Evolutionary conservation across 2,888 invertebrate species (phyloP).

Genomic region (Mayetiola destructor): DNA sequence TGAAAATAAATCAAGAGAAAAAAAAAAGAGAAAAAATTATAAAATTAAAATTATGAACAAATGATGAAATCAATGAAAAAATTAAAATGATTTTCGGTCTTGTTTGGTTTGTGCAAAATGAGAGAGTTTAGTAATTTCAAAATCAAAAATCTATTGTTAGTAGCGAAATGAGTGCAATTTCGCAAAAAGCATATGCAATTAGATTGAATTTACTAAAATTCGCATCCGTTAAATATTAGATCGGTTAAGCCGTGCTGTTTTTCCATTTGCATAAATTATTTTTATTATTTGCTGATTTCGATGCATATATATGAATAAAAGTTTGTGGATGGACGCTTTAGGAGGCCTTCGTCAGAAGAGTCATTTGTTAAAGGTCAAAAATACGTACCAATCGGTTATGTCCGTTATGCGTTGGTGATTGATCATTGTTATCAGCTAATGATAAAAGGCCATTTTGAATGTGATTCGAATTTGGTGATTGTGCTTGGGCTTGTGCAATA

Average conservation of each 20-base stretch:
- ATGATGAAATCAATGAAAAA: not conserved
- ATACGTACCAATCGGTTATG: slow-evolving; percentile 25
- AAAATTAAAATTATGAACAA: slow-evolving; percentile 11
- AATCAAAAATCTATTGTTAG: not conserved
- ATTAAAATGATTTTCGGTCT: not conserved
- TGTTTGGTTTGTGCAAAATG: not conserved
- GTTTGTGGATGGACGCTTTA: too few species aligned
- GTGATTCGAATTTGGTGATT: slow-evolving; percentile 17
- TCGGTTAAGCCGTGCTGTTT: too few species aligned
- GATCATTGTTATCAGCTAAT: slow-evolving; percentile 20
- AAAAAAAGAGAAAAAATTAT: slow-evolving; percentile 1
- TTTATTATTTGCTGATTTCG: too few species aligned
- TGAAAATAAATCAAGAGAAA: slow-evolving; percentile 5
- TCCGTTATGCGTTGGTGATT: slow-evolving; percentile 21
- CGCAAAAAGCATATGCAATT: not conserved
- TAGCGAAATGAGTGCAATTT: not conserved
- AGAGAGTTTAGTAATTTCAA: not conserved
- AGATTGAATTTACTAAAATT: not conserved
- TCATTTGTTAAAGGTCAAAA: too few species aligned
- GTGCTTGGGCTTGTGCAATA: slow-evolving; percentile 23
- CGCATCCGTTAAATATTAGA: not conserved
- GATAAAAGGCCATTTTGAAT: slow-evolving; percentile 23
- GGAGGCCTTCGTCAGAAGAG: too few species aligned
- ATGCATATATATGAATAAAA: too few species aligned
- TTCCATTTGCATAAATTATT: too few species aligned